These are phyloP conservation scores for Ophiothrix spiculata DNA, from an alignment of 35 echinoderm and acorn worm genomes.

Conservation along the genomic window DNA sequence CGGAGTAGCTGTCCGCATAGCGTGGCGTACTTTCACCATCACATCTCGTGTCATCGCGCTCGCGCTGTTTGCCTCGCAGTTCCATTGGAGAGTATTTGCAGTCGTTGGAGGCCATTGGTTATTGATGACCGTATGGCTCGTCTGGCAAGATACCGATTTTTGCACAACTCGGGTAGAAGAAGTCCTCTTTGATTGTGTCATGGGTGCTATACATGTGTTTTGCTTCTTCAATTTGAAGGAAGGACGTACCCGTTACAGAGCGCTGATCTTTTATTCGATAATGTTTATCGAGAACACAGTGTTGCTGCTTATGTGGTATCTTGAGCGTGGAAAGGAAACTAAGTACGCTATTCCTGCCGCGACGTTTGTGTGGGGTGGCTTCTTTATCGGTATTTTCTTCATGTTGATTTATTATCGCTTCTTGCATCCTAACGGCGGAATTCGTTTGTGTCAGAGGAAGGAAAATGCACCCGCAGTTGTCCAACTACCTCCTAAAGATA, in stretches of 20 bases:
- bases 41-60: conserved; percentile 81
- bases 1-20: conserved; percentile 59
- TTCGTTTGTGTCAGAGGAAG: conserved; percentile 14
- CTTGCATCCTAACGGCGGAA: conserved; percentile 64
- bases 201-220: conserved; percentile 91
- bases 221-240: conserved; percentile 99
- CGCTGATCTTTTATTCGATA: conserved; percentile 58
- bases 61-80: conserved; percentile 69
- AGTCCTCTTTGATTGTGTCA: conserved; percentile 80
- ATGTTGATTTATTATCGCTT: conserved; percentile 83
- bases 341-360: conserved; percentile 63
- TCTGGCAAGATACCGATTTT: conserved; percentile 78
- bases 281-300: conserved; percentile 83
- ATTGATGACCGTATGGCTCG: conserved; percentile 79
- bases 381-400: conserved; percentile 69
- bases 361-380: conserved; percentile 85
- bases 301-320: conserved; percentile 86
- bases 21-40: conserved; percentile 84
- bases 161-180: conserved; percentile 81
- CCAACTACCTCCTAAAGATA: neutral
- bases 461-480: neutral
- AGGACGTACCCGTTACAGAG: conserved; percentile 64
- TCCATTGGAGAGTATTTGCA: conserved; percentile 73
- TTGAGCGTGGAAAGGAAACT: conserved; percentile 29
- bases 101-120: conserved; percentile 73